Conservation (phyloP, 2,797 vertebrate species). For the Furcifer pardalis region DNA sequence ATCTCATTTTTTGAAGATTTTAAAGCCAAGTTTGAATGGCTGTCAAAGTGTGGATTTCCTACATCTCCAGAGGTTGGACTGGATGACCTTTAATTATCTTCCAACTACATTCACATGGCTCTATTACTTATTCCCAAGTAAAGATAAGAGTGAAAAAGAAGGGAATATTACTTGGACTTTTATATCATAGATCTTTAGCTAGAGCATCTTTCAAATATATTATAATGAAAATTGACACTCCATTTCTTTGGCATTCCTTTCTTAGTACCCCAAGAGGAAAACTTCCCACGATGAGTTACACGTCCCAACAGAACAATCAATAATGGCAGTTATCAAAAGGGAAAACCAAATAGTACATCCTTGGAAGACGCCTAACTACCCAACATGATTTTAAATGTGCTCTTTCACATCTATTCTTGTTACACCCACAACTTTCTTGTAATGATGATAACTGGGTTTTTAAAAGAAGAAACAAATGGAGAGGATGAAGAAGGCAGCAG, state of each 20-base stretch:
- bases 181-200: background rate
- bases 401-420: background rate
- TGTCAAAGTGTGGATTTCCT: no score
- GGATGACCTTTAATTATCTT: no score
- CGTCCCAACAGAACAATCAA: background rate
- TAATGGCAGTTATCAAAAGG: background rate
- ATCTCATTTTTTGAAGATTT: no score
- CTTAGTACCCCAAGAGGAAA: background rate
- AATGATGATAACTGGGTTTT: background rate
- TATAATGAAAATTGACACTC: background rate
- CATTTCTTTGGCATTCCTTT: background rate
- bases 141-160: no score
- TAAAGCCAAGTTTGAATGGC: no score
- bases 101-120: no score
- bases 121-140: no score
- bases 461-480: background rate
- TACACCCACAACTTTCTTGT: background rate
- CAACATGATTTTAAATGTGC: background rate
- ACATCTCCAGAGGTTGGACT: no score
- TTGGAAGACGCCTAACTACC: background rate
- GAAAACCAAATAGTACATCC: background rate
- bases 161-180: no score
- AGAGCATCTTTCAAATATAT: background rate
- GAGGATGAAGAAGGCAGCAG: background rate
- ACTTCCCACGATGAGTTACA: background rate